Base-by-base conservation (phyloP, 2,797 vertebrate genomes). In the Galago senegalensis region DNA sequence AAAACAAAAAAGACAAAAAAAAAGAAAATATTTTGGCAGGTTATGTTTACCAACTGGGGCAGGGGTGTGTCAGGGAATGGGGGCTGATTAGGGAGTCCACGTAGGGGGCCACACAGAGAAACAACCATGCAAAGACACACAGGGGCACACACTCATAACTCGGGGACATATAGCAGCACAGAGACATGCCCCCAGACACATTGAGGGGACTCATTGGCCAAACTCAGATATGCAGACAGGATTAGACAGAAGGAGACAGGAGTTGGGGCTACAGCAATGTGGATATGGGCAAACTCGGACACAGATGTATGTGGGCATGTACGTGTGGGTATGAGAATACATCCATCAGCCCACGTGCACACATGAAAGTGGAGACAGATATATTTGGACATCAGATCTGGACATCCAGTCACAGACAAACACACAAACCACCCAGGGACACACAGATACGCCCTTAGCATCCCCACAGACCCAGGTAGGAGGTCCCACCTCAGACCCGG, bases 31-130 rank as follows among this genome's bases (percentile, higher is more conserved):
- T 98, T 98, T 98, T 98, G 97, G 97, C 97, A 98, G 96, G 97
- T 93, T 93, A 98, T 97, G 97, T 97, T 97, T 96, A 97, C 99
- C 99, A 99, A 98, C 97, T 96, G 98, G 98, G 99, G 97, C 98
- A 98, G 96, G 97, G 98, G 98, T 98, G 98, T 67, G 98, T 93
- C 97, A 65, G 91, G 95, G 85, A 92, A 81, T 75, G 82, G 85
- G 90, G 91, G 80, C 91, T 76, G 93, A 79, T 29, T 80, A 56
- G n/a, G 87, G 83, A 58, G 81, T 56, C 84, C 89, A 37, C 5
- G 16, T 7, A 14, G 65, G 14, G 82, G 93, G 86, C 93, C 82
- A 73, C 84, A 79, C 60, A 12, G 61, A 72, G 72, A 89, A 61
- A 80, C 43, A 76, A 76, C 65, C 75, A 85, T 13, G 4, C 20